Conservation (phyloP, 2,888 invertebrate species). For the Syrphus vitripennis region DNA sequence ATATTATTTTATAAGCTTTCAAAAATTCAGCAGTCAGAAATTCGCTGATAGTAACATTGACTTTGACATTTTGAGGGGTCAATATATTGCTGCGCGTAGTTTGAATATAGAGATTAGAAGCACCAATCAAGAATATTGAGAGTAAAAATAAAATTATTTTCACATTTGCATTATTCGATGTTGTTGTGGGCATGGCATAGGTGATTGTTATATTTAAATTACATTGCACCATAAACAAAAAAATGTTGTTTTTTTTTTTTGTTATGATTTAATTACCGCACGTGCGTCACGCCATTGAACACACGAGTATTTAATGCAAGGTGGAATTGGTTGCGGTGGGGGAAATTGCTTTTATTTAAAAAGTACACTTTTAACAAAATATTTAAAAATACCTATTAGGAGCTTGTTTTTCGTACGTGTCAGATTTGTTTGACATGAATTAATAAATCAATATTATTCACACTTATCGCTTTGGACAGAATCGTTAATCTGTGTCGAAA, state of each 20-base stretch:
- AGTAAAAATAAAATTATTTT: background rate
- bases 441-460: background rate
- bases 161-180: background rate
- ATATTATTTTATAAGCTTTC: background rate
- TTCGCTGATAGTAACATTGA: constrained; percentile 23
- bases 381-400: background rate
- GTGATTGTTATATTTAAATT: background rate
- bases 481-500: background rate
- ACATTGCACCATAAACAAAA: background rate
- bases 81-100: background rate
- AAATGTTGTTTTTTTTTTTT: background rate
- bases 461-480: background rate
- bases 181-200: background rate
- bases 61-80: constrained; percentile 59
- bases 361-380: no score
- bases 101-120: background rate
- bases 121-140: background rate
- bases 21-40: background rate
- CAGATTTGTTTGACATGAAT: background rate
- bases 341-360: constrained; percentile 1
- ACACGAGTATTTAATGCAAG: background rate
- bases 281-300: background rate
- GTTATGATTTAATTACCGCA: background rate
- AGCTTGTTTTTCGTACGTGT: background rate
- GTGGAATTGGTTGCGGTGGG: background rate